phyloP scores from a whole-genome alignment of 1,140 invertebrate genomes.

The Ooceraea biroi region DNA sequence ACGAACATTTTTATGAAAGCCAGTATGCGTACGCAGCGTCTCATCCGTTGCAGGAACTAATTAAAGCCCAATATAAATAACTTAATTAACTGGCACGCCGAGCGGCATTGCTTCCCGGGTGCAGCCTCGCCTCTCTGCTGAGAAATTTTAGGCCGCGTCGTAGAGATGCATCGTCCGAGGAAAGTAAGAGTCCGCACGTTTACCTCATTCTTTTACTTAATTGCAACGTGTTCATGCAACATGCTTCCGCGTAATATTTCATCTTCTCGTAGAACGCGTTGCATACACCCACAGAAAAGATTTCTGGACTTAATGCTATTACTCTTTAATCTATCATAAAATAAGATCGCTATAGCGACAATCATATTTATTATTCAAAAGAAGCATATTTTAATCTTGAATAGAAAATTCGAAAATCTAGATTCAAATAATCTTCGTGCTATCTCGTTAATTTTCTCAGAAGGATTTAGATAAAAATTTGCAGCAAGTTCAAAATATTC shows the following conservation, averaged over 20 bases:
- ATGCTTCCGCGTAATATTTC: conserved; percentile 13
- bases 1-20: background rate
- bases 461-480: no score
- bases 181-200: conserved; percentile 61
- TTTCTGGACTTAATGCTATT: no score
- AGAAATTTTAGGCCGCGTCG: conserved; percentile 58
- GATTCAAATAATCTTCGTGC: no score
- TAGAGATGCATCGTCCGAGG: conserved; percentile 44
- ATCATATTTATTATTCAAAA: no score
- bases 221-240: conserved; percentile 56
- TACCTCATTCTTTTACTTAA: conserved; percentile 69
- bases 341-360: no score
- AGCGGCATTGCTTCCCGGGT: background rate
- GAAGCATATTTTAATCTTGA: no score
- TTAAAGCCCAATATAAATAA: conserved; percentile 51
- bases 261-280: conserved; percentile 13
- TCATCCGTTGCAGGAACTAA: conserved; percentile 13
- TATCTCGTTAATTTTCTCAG: no score
- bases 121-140: background rate
- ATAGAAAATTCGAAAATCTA: no score
- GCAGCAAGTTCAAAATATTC: no score
- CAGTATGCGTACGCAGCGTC: background rate
- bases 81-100: conserved; percentile 39
- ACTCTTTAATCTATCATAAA: no score
- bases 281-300: no score